These are phyloP conservation scores for Sphaerodactylus townsendi DNA, from an alignment of 2,113 vertebrate species.

Conservation along the genomic window DNA sequence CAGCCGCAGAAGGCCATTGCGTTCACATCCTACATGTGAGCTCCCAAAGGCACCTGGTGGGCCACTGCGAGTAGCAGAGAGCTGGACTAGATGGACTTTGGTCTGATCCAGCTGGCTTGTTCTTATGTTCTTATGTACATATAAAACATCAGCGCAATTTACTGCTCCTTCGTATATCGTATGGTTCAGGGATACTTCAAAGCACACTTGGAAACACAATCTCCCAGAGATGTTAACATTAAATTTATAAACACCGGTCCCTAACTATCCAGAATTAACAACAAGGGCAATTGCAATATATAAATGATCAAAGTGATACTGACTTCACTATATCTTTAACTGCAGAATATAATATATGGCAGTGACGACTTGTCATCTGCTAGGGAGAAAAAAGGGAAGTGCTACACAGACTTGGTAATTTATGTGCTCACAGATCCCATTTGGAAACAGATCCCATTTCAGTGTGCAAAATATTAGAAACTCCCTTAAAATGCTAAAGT, in stretches of 20 bases:
- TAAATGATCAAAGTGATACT: neutral
- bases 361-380: neutral
- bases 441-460: neutral
- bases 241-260: neutral
- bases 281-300: neutral
- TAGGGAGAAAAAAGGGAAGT: neutral
- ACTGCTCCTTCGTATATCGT: no score
- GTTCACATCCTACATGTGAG: no score
- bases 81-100: no score
- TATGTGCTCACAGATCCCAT: neutral
- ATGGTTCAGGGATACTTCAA: neutral
- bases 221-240: neutral
- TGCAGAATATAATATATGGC: neutral
- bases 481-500: neutral
- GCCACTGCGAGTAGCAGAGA: no score
- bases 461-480: neutral
- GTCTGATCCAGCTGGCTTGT: no score
- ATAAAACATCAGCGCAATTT: no score
- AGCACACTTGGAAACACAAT: neutral
- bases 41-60: no score
- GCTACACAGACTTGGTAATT: neutral
- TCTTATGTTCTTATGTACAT: no score
- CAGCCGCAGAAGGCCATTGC: no score
- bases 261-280: neutral
- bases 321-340: neutral